These are phyloP conservation scores for Clupea harengus DNA, from an alignment of 2,113 vertebrate genomes.

Conservation along the genomic window DNA sequence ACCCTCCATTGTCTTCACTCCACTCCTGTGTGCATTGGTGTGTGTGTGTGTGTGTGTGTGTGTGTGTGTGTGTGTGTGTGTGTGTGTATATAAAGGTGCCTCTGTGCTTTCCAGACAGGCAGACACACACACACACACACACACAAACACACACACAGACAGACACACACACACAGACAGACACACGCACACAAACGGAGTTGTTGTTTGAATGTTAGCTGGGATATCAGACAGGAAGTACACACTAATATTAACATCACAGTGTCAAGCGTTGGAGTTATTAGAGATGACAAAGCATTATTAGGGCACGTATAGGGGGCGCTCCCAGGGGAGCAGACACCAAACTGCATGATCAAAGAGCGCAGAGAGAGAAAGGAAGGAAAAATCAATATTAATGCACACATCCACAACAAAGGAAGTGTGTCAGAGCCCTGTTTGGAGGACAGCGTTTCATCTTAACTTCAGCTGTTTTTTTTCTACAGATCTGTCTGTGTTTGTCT, in stretches of 20 bases:
- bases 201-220: conserved; percentile 13
- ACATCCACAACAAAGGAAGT: conserved; percentile 77
- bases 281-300: conserved; percentile 85
- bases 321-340: conserved; percentile 66
- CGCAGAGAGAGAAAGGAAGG: conserved; percentile 56
- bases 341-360: conserved; percentile 74
- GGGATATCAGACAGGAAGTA: conserved; percentile 30
- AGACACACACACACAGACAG: not conserved
- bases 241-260: conserved; percentile 70
- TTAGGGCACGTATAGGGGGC: conserved; percentile 69
- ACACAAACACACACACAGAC: too few relatives aligned
- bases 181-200: not conserved
- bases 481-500: conserved; percentile 28
- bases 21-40: not conserved
- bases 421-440: conserved; percentile 67
- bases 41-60: not conserved
- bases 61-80: not conserved
- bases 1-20: not conserved
- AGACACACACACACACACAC: not conserved
- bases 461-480: conserved; percentile 16
- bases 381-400: conserved; percentile 84
- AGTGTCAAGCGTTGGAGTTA: conserved; percentile 77
- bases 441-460: conserved; percentile 59
- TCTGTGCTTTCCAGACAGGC: not conserved
- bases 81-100: not conserved